These are phyloP conservation scores for Tricholauxania praeusta DNA, from an alignment of 2,888 invertebrate species.

Conservation along the genomic window DNA sequence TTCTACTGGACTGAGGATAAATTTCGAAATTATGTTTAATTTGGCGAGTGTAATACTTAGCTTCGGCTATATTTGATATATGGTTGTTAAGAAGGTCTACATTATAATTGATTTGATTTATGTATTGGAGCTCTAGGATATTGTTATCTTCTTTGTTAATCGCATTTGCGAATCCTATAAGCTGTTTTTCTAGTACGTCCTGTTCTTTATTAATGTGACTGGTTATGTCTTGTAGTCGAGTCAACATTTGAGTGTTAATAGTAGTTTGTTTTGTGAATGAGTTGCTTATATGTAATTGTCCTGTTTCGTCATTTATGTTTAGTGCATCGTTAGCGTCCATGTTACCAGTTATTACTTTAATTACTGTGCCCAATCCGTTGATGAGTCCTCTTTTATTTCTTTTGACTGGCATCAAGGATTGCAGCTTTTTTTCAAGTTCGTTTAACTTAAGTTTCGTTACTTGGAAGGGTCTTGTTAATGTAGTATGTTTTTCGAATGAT, in stretches of 20 bases:
- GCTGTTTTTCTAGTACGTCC: conserved; percentile 32
- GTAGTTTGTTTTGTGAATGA: conserved; percentile 26
- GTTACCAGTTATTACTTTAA: conserved; percentile 45
- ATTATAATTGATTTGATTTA: conserved; percentile 38
- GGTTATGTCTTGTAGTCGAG: conserved; percentile 43
- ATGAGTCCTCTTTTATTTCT: conserved; percentile 39
- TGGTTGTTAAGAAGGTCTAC: conserved; percentile 39
- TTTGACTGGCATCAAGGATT: conserved; percentile 21
- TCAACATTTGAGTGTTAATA: conserved; percentile 41
- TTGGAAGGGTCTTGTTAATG: background rate
- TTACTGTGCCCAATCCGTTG: conserved; percentile 37
- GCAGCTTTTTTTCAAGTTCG: conserved; percentile 32
- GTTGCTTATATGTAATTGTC: background rate
- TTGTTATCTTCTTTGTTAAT: conserved; percentile 29
- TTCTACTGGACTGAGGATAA: conserved; percentile 41
- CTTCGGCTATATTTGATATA: conserved; percentile 40
- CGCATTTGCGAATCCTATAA: conserved; percentile 30
- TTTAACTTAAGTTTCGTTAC: conserved; percentile 37
- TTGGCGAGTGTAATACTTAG: too few relatives aligned
- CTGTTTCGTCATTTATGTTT: conserved; percentile 14
- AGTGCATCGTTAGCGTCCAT: conserved; percentile 40
- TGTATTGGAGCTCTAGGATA: background rate
- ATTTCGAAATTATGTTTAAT: conserved; percentile 44
- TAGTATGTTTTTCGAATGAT: too few relatives aligned
- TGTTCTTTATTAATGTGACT: conserved; percentile 43